Evolutionary conservation across 2,113 vertebrate genomes (phyloP), one percentile per base, ranked within the genome.

Genomic region (Brachyhypopomus occidentalis): DNA sequence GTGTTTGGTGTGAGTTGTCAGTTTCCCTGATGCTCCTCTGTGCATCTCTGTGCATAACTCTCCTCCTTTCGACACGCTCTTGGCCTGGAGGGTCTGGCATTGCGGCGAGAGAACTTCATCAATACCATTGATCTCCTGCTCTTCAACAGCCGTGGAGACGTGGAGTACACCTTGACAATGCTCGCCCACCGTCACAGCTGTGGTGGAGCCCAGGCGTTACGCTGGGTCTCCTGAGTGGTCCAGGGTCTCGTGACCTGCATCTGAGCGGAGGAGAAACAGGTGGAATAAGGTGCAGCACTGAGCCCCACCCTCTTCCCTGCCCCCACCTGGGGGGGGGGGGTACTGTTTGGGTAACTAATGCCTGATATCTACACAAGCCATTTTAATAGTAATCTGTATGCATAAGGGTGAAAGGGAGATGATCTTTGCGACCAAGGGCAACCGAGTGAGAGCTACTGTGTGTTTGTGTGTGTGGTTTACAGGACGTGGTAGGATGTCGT

Each of bases 81-180:
- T 78, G 56, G 1, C 58, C 56, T 72, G 48, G 52, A 67, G 30
- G 58, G 63, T 63, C 20, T 6, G 27, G 66, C 16, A 25, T 41
- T 80, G 36, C 52, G 58, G 71, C 25, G 58, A 7, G 56, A 71
- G 52, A 62, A 85, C 86, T 84, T 85, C 88, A 93, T 92, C 91
- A 89, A 92, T 92, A 89, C 85, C 88, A 90, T 83, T 74, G 89
- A 91, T 89, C 89, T 89, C 88, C 77, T 74, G 84, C 84, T 78
- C 79, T 81, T 85, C 88, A 64, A 60, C 86, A 85, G 83, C 86
- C 84, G 87, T 87, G 89, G 90, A 79, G 74, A 81, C 73, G 79
- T 75, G 85, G 71, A 87, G 89, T 89, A 91, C 90, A 89, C 83
- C 77, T 86, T 84, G 73, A 86, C 77, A 81, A 64, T 86, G 52